Evolutionary conservation across 2,888 invertebrate genomes (phyloP), one percentile per base, ranked within the genome.

Genomic region (Digitonthophagus gazella): DNA sequence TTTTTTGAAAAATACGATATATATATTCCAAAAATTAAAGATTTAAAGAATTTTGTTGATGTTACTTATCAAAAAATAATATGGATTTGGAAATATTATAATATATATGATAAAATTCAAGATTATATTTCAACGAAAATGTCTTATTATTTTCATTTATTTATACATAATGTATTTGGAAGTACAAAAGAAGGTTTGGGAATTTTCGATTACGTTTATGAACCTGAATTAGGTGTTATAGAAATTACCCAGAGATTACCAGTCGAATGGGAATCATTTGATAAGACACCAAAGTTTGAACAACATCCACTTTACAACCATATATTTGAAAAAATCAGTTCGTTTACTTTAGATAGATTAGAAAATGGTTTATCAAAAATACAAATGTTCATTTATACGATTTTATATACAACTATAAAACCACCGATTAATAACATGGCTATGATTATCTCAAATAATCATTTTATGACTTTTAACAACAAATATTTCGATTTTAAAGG

Each of bases 391-490:
- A 67, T 73, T 3, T 68, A 67, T 1, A 71, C 72, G 57, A 67
- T 75, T 6, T 65, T 72, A 2, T 61, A 73, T 55, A 66, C 67
- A 5, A 64, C 71, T 6, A 69, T 76, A 19, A 67, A 71, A 3
- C 76, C 75, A 8, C 58, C 73, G 0, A 74, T 74, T 74, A 69
- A 80, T 87, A 89, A 85, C 67, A 84, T 86, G 77, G 89, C 87
- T 15, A 84, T 86, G 77, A 80, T 89, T 55, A 81, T 86, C 67
- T 88, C 88, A 14, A 78, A 82, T 3, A 84, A 85, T 61, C 86
- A 88, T 76, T 86, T 85, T 74, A 81, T 86, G 58, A 89, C 89
- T 0, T 90, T 89, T 75, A 89, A 90, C 76, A 86, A 85, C 15
- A 80, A 80, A 56, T 84, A 86, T 69, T 86, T 84, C 72, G 85